Conservation (phyloP, 2,888 invertebrate genomes). For the Melangyna quadrimaculata region DNA sequence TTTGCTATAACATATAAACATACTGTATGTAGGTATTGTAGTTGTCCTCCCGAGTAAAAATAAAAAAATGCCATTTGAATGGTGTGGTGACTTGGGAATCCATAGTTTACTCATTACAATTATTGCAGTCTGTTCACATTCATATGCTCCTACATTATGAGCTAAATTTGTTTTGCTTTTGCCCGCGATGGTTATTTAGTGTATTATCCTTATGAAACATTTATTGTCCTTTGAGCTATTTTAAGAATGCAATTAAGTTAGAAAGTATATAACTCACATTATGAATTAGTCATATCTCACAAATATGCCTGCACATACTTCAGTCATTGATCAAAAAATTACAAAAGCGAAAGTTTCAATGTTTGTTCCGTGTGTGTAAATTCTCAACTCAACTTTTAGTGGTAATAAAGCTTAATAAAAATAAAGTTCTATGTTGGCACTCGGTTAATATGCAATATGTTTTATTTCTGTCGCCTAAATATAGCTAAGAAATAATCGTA, state of each 20-base stretch:
- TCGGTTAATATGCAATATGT: background rate
- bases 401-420: constrained; percentile 23
- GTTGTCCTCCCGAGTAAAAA: background rate
- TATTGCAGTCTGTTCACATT: constrained; percentile 3
- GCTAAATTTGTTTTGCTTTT: constrained; percentile 20
- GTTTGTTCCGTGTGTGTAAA: constrained; percentile 18
- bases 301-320: background rate
- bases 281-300: constrained; percentile 16
- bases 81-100: constrained; percentile 5
- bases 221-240: constrained; percentile 40
- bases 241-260: constrained; percentile 53
- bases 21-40: no score
- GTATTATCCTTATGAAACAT: constrained; percentile 52
- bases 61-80: background rate
- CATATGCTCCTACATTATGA: background rate
- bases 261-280: background rate
- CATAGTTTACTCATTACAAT: background rate
- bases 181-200: background rate
- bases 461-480: constrained; percentile 6
- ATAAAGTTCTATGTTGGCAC: background rate
- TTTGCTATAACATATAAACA: no score
- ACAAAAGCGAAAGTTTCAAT: constrained; percentile 48
- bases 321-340: constrained; percentile 21
- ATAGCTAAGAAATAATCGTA: background rate
- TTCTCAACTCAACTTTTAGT: background rate